Evolutionary conservation across 1,140 invertebrate species (phyloP), one percentile per base, ranked within the genome.

Genomic region (Spodoptera frugiperda): DNA sequence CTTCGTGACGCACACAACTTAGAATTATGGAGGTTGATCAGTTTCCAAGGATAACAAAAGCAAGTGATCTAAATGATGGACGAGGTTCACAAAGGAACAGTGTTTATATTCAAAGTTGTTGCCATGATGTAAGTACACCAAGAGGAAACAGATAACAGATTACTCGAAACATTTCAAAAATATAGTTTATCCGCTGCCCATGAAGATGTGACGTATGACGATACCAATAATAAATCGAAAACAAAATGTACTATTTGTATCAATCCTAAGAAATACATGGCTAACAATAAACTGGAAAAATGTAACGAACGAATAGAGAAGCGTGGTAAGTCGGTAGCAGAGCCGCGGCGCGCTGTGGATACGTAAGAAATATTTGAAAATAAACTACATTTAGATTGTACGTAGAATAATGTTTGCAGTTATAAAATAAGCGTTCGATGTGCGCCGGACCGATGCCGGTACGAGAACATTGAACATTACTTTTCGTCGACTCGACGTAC

Each of bases 381-480:
- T 67, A 67, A 67, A 67, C 63, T 67, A 67, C 63, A 67, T 67
- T 67, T 67, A 67, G 63, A 67, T 25, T n/a, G 8, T 48, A 48
- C 63, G 63, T 67, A 67, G 63, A 48, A 67, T 67, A 67, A 67
- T 67, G 63, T 67, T 67, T 25, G 63, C 17, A 67, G 63, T 49
- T 67, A 67, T 67, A 67, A 67, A 49, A 48, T 57, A 51, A 15
- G 48, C 48, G 63, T n/a, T 15, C 15, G 33, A 49, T 25, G 59
- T 19, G 17, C 11, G 63, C 44, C 19, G 33, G 57, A 44, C 33
- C 54, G 21, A 57, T 55, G n/a, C 54, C 12, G n/a, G 10, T 39
- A 39, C 33, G 54, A 15, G 54, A 11, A 51, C 48, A 51, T 51
- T 15, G 19, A 57, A 21, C 3, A 25, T 25, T 55, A 19, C 49